A percentile compares a stretch with the other conserved stretches of the same genome.
Conservation (phyloP, 2,797 vertebrate genomes). For the Labroides dimidiatus region DNA sequence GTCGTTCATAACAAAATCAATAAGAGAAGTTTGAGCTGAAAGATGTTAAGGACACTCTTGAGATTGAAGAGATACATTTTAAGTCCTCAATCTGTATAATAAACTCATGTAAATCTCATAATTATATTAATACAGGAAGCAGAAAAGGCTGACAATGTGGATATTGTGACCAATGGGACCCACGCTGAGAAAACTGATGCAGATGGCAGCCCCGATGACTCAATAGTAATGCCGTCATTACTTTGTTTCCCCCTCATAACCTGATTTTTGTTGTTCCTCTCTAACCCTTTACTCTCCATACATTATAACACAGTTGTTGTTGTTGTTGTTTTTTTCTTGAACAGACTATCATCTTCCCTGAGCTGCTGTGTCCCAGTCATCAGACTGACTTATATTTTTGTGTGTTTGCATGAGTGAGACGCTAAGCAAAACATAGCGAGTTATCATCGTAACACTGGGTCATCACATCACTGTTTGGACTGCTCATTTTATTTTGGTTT, state of each 20-base stretch:
- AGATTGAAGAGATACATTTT: neutral
- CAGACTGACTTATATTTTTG: slow-evolving; percentile 37
- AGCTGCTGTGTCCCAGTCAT: slow-evolving; percentile 11
- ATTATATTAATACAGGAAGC: slow-evolving; percentile 79
- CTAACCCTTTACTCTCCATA: slow-evolving; percentile 35
- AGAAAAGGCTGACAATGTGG: slow-evolving; percentile 60
- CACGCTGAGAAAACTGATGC: slow-evolving; percentile 60
- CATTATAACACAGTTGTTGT: slow-evolving; percentile 15
- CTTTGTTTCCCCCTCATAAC: slow-evolving; percentile 25
- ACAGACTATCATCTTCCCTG: slow-evolving; percentile 22
- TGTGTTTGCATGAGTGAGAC: slow-evolving; percentile 50
- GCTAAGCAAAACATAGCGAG: slow-evolving; percentile 19
- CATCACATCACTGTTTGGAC: slow-evolving; percentile 18
- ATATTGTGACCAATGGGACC: slow-evolving; percentile 81
- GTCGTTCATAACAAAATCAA: too few species aligned
- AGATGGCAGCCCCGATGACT: slow-evolving; percentile 64
- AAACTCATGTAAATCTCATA: slow-evolving; percentile 15
- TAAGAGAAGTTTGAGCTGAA: too few species aligned
- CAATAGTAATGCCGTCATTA: slow-evolving; percentile 75
- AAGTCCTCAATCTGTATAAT: neutral
- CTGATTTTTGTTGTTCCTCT: slow-evolving; percentile 46
- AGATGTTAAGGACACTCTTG: neutral
- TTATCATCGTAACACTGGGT: slow-evolving; percentile 8
- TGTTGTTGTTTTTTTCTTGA: slow-evolving; percentile 19
- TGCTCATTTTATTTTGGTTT: neutral